phyloP scores from a whole-genome alignment of 92 coral and sea anemone genomes.

The Umimayanthus chanpuru region DNA sequence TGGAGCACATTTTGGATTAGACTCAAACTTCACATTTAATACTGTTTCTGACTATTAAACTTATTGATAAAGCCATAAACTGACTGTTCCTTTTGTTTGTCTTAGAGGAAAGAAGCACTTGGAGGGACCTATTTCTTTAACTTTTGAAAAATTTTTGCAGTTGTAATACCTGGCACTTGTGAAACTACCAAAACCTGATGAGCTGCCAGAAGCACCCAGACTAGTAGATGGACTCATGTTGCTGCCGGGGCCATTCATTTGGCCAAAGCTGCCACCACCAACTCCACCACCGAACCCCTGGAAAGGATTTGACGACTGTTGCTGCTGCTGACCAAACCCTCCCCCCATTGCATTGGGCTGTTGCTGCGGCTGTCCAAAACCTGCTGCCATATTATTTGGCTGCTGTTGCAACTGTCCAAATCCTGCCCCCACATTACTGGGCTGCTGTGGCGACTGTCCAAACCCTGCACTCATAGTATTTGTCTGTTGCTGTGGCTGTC shows the following conservation, averaged over 20 bases:
- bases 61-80: no score
- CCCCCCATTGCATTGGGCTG: neutral
- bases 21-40: no score
- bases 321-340: conserved; percentile 40
- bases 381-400: neutral
- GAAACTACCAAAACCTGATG: conserved; percentile 77
- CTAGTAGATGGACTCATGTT: conserved; percentile 75
- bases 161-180: conserved; percentile 55
- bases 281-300: conserved; percentile 80
- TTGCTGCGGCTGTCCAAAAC: conserved; percentile 58
- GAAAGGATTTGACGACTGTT: conserved; percentile 88
- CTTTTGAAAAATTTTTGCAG: no score
- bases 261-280: conserved; percentile 66
- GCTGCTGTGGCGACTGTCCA: conserved; percentile 46
- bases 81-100: no score
- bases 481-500: conserved; percentile 26
- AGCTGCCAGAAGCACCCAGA: conserved; percentile 49
- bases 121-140: no score
- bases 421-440: neutral
- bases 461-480: neutral
- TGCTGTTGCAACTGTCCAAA: conserved; percentile 27
- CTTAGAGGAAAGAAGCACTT: no score
- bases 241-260: conserved; percentile 80
- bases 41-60: no score
- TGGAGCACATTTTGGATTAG: no score